These are phyloP conservation scores for Struthidea cinerea DNA, from an alignment of 2,113 vertebrate species.

Conservation along the genomic window DNA sequence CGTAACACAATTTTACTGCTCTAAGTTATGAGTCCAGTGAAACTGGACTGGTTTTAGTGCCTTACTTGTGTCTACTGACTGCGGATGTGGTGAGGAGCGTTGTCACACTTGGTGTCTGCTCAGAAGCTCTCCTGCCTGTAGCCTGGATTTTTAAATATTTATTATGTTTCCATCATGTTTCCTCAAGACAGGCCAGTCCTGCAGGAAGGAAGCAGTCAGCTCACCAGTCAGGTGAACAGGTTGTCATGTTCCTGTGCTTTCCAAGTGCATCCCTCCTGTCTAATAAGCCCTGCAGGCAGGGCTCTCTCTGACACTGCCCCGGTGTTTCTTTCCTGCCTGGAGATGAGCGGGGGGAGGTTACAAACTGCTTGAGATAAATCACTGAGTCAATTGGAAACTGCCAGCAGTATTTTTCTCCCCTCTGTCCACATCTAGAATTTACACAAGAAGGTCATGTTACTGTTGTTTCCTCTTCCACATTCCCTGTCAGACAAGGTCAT, in stretches of 20 bases:
- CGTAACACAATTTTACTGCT: neutral
- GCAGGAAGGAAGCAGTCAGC: neutral
- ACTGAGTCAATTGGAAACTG: neutral
- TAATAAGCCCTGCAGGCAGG: neutral
- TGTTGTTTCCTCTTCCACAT: slow-evolving; percentile 48
- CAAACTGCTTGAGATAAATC: neutral
- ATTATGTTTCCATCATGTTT: neutral
- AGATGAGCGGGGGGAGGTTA: fast-evolving
- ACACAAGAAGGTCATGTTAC: slow-evolving; percentile 3
- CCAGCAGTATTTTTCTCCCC: neutral
- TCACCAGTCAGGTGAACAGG: neutral
- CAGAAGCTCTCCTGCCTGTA: neutral
- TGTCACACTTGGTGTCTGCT: neutral
- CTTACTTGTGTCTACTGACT: neutral
- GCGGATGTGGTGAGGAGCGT: fast-evolving
- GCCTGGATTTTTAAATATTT: neutral
- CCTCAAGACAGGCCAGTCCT: neutral
- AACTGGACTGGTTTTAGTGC: neutral
- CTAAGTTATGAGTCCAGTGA: neutral
- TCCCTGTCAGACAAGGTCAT: slow-evolving; percentile 64
- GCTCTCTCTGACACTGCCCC: neutral
- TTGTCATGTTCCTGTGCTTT: neutral
- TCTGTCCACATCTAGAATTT: neutral
- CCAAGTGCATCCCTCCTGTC: neutral
- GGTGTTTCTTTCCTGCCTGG: neutral